Base-by-base conservation (phyloP, 1,140 invertebrate species). In the Heliconius eleuchia region DNA sequence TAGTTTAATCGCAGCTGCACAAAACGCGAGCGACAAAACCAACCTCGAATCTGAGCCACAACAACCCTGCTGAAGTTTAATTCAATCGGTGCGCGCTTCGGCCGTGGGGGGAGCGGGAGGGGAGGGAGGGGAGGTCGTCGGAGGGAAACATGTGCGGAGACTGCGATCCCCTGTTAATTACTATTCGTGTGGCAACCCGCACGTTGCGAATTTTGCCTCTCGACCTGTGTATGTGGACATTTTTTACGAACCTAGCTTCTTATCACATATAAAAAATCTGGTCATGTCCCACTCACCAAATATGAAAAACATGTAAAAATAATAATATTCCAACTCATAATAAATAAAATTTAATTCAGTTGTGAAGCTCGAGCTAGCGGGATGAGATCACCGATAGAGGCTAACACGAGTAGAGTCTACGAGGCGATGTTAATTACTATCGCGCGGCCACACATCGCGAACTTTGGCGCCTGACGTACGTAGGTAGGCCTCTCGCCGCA, bases 1-100 rank as follows among this genome's bases (percentile, higher is more conserved):
- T 79, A 88, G 90, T 92, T 91, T 90, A 92, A 92, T 94, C 88
- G 88, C 90, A 92, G 90, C 90, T 92, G 90, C 88, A 88, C 90
- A 89, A 86, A 92, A 88, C 88, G 88, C 85, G 90, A 91, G 87
- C 85, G 90, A 92, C 92, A 92, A 94, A 92, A 92, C 89, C 89
- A 86, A 92, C 87, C 89, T 88, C 86, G 89, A 85, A 84, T 85
- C 87, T 82, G 88, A 88, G 90, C 92, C 92, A 87, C 90, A 92
- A 92, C 89, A 91, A 90, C 89, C 86, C 84, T 88, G 88, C 89
- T 88, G 87, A 92, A 94, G 89, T 94, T 92, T 94, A 92, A 92
- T 92, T 92, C 92, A 92, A 93, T 93, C 91, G 90, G 85, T 88
- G 88, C 85, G 88, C 85, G 88, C 86, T 87, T 84, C 89, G 85